Evolutionary conservation across 2,113 vertebrate species (phyloP).

Genomic region (Tragelaphus strepsiceros): DNA sequence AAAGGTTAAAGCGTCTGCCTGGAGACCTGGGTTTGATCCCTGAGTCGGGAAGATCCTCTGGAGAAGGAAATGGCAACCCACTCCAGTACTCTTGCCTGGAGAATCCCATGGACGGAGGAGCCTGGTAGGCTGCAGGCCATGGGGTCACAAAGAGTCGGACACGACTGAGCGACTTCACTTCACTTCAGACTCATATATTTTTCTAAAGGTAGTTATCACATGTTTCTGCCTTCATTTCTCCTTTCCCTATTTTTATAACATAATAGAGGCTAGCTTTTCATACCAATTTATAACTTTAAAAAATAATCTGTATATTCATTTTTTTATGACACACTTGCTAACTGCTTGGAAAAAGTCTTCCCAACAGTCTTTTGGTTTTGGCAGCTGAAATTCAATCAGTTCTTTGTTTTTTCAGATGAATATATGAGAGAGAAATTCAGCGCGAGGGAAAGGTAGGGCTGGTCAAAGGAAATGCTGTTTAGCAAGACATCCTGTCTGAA

Average conservation of each 20-base stretch:
- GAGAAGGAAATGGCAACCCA: too few species aligned
- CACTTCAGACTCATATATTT: neutral
- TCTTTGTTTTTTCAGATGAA: constrained; percentile 32
- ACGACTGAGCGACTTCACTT: too few species aligned
- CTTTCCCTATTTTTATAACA: neutral
- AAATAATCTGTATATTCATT: neutral
- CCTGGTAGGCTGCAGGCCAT: too few species aligned
- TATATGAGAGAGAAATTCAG: neutral
- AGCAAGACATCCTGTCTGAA: constrained; percentile 37
- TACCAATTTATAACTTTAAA: neutral
- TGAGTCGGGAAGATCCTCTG: too few species aligned
- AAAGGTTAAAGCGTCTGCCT: too few species aligned
- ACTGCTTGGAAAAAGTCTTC: constrained; percentile 24
- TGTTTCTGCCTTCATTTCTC: neutral
- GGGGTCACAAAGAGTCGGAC: too few species aligned
- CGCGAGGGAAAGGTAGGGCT: neutral
- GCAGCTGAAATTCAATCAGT: constrained; percentile 25
- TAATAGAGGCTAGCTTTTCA: neutral
- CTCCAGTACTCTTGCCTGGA: too few species aligned
- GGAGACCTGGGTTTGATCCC: too few species aligned
- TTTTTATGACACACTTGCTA: neutral
- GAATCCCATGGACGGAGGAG: too few species aligned
- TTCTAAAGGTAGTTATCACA: neutral
- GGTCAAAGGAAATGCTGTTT: constrained; percentile 43
- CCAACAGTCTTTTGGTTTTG: neutral